Percentiles rank a stretch among this genome's conserved stretches.
These are phyloP conservation scores for Silurus lanzhouensis DNA, from an alignment of 2,797 vertebrate species.

Conservation along the genomic window DNA sequence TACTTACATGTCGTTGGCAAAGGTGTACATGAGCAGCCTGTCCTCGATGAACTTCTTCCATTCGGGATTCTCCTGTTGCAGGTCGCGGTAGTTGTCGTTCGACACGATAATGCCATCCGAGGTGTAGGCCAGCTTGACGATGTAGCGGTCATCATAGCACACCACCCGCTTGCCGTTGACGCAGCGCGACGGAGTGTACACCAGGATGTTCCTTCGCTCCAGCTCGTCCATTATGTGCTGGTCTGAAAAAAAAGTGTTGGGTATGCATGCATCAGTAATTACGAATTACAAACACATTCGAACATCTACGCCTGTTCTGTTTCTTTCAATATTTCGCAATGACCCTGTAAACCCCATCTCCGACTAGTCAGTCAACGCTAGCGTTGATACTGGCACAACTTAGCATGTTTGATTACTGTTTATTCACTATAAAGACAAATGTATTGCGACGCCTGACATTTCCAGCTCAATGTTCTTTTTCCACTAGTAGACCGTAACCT, in stretches of 20 bases:
- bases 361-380: no score
- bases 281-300: neutral
- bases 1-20: slow-evolving; percentile 76
- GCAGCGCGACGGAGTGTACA: slow-evolving; percentile 74
- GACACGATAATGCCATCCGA: slow-evolving; percentile 74
- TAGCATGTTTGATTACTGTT: no score
- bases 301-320: neutral
- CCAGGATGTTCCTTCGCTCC: slow-evolving; percentile 72
- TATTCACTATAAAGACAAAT: no score
- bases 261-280: neutral
- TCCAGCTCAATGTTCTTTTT: no score
- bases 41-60: slow-evolving; percentile 78
- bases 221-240: slow-evolving; percentile 74
- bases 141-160: slow-evolving; percentile 77
- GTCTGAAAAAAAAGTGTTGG: slow-evolving; percentile 59
- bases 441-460: no score
- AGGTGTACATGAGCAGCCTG: slow-evolving; percentile 77
- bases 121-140: slow-evolving; percentile 73
- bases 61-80: slow-evolving; percentile 70
- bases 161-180: slow-evolving; percentile 73
- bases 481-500: no score
- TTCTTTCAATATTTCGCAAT: neutral
- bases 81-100: slow-evolving; percentile 78
- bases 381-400: no score
- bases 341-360: no score